Conservation (phyloP, 2,888 invertebrate species). For the Nomada ferruginata region DNA sequence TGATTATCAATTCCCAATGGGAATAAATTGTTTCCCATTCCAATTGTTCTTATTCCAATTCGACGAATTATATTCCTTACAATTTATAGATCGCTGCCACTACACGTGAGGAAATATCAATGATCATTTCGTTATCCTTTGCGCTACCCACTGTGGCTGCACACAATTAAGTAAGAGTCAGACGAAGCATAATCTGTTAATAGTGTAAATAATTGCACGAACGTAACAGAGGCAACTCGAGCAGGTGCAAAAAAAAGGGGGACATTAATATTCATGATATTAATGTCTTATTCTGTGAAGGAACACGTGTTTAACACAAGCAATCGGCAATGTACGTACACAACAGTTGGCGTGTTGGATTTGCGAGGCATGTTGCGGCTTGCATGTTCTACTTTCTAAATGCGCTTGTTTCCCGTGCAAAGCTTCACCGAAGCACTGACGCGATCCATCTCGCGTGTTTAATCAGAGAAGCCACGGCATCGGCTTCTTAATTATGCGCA, state of each 20-base stretch:
- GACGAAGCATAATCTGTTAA: neutral
- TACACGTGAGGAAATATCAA: neutral
- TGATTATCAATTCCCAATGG: neutral
- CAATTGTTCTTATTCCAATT: too few species aligned
- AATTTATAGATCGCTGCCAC: too few species aligned
- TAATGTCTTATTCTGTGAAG: conserved; percentile 8
- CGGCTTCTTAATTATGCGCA: neutral
- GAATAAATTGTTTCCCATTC: too few species aligned
- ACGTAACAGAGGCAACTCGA: neutral
- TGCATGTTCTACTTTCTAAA: conserved; percentile 47
- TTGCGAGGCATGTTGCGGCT: neutral
- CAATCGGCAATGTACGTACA: neutral
- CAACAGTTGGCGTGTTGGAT: conserved; percentile 4
- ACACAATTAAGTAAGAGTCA: neutral
- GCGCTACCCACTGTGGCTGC: too few species aligned
- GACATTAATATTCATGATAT: neutral
- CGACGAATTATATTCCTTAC: too few species aligned
- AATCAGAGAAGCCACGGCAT: neutral
- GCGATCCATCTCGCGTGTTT: neutral
- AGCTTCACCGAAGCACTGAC: too few species aligned
- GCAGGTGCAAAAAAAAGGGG: neutral
- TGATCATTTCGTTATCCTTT: neutral
- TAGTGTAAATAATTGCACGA: neutral
- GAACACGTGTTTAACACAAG: neutral
- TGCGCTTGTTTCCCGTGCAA: conserved; percentile 21